Evolutionary conservation across 1,140 invertebrate genomes (phyloP).

Genomic region (Zaprionus ornatus): DNA sequence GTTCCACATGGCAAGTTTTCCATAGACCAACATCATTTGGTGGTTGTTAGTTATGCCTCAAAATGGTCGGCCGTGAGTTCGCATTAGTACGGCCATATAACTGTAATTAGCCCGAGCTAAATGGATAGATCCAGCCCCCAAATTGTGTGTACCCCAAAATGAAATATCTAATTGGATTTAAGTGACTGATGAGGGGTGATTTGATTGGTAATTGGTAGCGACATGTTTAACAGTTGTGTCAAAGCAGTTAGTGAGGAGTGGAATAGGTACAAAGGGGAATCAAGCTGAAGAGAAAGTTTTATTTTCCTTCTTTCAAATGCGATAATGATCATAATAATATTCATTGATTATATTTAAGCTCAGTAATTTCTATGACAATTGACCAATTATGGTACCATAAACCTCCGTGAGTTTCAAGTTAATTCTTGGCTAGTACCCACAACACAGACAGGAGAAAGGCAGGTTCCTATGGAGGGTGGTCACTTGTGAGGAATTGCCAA

Average conservation of each 20-base stretch:
- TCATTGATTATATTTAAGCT: too few species aligned
- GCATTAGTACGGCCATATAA: background rate
- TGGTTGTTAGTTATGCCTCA: constrained; percentile 37
- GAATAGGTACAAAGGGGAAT: background rate
- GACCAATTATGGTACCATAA: background rate
- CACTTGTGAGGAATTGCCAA: constrained; percentile 27
- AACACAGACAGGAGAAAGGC: background rate
- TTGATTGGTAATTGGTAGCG: background rate
- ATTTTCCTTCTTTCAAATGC: too few species aligned
- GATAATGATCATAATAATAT: too few species aligned
- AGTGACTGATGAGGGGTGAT: constrained; percentile 11
- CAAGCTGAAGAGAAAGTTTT: background rate
- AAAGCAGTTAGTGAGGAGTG: too few species aligned
- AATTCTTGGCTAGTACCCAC: background rate
- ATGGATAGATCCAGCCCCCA: background rate
- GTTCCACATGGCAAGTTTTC: constrained; percentile 52
- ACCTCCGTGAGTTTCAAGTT: background rate
- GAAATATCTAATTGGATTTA: constrained; percentile 13
- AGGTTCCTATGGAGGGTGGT: background rate
- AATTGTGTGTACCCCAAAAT: background rate
- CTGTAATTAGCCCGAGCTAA: background rate
- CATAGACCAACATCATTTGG: constrained; percentile 44
- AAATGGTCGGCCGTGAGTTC: constrained; percentile 10
- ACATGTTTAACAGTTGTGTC: background rate
- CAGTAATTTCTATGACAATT: background rate